Conservation (phyloP, 1,140 invertebrate species). For the Rhagoletis pomonella region DNA sequence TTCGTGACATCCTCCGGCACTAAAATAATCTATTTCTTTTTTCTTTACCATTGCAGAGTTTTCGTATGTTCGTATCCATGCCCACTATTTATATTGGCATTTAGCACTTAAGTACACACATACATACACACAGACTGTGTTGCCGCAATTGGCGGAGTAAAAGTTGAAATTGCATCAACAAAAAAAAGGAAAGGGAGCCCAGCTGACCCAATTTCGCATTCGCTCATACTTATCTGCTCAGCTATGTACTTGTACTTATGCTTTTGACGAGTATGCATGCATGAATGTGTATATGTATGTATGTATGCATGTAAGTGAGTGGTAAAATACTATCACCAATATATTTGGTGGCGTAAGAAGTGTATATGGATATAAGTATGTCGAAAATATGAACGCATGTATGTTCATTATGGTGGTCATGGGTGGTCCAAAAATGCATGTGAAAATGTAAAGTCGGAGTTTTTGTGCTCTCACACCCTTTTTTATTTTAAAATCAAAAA, state of each 20-base stretch:
- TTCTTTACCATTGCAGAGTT: neutral
- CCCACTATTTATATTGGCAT: slow-evolving; percentile 21
- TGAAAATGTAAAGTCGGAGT: too few species aligned
- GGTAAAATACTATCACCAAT: neutral
- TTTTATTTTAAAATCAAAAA: too few species aligned
- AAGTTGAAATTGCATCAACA: slow-evolving; percentile 44
- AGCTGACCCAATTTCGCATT: slow-evolving; percentile 26
- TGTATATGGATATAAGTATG: neutral
- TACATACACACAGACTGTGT: neutral
- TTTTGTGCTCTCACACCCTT: too few species aligned
- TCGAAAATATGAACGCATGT: neutral
- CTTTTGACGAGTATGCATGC: neutral
- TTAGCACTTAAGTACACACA: slow-evolving; percentile 3
- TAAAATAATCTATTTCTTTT: neutral
- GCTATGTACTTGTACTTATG: too few species aligned
- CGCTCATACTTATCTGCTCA: neutral
- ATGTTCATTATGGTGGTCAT: too few species aligned
- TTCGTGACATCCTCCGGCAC: too few species aligned
- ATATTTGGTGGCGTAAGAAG: neutral
- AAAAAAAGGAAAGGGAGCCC: slow-evolving; percentile 3
- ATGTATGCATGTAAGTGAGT: neutral
- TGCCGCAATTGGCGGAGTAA: slow-evolving; percentile 19
- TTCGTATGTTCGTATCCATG: neutral
- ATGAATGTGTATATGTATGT: neutral
- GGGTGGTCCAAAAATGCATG: too few species aligned